phyloP scores from a whole-genome alignment of 2,888 invertebrate species.

The Cheilosia pagana region DNA sequence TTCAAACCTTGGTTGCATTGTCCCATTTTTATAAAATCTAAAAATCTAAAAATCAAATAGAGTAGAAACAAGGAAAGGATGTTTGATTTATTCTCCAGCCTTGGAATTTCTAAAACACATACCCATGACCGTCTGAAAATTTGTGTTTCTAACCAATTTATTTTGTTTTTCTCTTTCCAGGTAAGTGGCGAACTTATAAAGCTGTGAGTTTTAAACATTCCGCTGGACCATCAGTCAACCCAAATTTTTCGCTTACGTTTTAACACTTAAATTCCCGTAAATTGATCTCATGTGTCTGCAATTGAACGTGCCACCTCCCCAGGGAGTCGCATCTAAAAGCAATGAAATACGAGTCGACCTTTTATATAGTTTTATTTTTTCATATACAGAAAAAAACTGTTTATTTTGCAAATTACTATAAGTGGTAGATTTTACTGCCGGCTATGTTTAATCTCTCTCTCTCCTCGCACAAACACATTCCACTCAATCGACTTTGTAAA shows the following conservation, averaged over 20 bases:
- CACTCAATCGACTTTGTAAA: conserved; percentile 7
- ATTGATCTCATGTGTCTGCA: conserved; percentile 6
- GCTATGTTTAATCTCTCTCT: neutral
- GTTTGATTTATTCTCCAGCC: neutral
- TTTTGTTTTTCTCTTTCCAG: neutral
- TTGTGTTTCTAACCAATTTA: neutral
- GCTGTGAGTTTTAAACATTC: neutral
- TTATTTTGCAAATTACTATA: conserved; percentile 23
- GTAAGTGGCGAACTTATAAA: neutral
- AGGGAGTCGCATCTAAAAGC: conserved; percentile 5
- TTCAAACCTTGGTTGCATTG: neutral
- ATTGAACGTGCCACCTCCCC: neutral
- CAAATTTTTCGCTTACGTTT: neutral
- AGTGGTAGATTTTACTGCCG: conserved; percentile 20
- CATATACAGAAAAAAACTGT: neutral
- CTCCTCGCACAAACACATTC: neutral
- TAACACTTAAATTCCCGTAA: conserved; percentile 8
- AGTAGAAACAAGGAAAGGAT: neutral
- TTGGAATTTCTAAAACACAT: neutral
- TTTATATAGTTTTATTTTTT: neutral
- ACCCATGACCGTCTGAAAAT: neutral
- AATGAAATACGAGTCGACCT: neutral
- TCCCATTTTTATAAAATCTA: neutral
- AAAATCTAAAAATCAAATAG: neutral
- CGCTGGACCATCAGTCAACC: neutral